phyloP scores from a whole-genome alignment of 2,113 vertebrate genomes.

The Malaclemys terrapin region DNA sequence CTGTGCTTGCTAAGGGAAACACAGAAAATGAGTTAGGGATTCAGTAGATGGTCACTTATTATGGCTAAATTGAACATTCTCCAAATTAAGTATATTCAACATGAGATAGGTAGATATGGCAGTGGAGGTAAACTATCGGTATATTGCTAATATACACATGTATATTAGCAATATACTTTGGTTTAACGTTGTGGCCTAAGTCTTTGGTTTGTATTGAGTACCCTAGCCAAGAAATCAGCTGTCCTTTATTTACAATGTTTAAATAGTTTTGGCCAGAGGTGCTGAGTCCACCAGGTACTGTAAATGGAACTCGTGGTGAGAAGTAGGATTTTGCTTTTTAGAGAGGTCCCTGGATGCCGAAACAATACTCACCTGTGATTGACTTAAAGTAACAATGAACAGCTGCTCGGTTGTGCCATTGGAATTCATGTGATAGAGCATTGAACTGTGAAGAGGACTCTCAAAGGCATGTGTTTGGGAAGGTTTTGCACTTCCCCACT shows the following conservation, averaged over 20 bases:
- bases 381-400: neutral
- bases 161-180: neutral
- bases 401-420: neutral
- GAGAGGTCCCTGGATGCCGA: neutral
- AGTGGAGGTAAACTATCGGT: too few relatives aligned
- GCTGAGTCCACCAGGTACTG: neutral
- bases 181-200: neutral
- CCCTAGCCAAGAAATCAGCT: neutral
- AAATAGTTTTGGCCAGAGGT: neutral
- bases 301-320: neutral
- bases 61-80: neutral
- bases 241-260: neutral
- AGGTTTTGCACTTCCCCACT: neutral
- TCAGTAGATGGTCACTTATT: neutral
- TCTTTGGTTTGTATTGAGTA: neutral
- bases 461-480: neutral
- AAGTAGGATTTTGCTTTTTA: neutral
- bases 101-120: neutral
- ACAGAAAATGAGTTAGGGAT: slow-evolving; percentile 24
- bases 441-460: neutral
- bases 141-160: too few relatives aligned
- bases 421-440: neutral
- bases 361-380: neutral
- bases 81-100: neutral
- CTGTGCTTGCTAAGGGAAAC: slow-evolving; percentile 54